Conservation (phyloP, 2,888 invertebrate genomes). For the Acholoe squamosa region DNA sequence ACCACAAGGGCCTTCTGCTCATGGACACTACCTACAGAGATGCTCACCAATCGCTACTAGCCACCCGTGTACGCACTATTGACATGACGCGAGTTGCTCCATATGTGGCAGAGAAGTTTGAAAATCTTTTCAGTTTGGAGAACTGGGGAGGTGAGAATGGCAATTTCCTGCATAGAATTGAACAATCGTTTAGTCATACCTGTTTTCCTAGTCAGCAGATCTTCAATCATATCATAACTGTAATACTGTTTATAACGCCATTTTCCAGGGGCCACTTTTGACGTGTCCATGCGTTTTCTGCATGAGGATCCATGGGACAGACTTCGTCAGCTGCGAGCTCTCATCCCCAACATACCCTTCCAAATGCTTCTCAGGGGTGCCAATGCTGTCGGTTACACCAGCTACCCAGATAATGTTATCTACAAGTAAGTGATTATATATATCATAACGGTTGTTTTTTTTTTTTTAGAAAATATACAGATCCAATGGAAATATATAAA, state of each 20-base stretch:
- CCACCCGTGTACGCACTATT: slow-evolving; percentile 96
- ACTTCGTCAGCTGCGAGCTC: slow-evolving; percentile 93
- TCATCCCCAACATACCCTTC: slow-evolving; percentile 95
- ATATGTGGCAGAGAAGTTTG: slow-evolving; percentile 96
- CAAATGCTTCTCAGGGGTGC: slow-evolving; percentile 99
- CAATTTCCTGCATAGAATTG: no score
- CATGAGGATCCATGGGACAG: slow-evolving; percentile 99
- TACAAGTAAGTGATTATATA: slow-evolving; percentile 87
- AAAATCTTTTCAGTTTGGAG: slow-evolving; percentile 93
- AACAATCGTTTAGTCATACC: no score
- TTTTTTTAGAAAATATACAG: no score
- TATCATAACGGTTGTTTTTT: no score
- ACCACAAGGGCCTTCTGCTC: slow-evolving; percentile 92
- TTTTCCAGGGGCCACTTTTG: slow-evolving; percentile 93
- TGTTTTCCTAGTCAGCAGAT: no score
- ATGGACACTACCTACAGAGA: slow-evolving; percentile 99
- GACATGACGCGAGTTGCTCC: slow-evolving; percentile 94
- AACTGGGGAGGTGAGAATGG: slow-evolving; percentile 93
- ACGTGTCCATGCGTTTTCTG: slow-evolving; percentile 96
- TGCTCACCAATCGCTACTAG: slow-evolving; percentile 98
- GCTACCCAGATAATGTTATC: slow-evolving; percentile 99
- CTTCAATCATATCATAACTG: no score
- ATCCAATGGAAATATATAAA: no score
- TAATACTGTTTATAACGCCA: background rate
- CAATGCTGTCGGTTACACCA: slow-evolving; percentile 99